These are phyloP conservation scores for Graphium colonna DNA, from an alignment of 2,888 invertebrate genomes.

Conservation along the genomic window DNA sequence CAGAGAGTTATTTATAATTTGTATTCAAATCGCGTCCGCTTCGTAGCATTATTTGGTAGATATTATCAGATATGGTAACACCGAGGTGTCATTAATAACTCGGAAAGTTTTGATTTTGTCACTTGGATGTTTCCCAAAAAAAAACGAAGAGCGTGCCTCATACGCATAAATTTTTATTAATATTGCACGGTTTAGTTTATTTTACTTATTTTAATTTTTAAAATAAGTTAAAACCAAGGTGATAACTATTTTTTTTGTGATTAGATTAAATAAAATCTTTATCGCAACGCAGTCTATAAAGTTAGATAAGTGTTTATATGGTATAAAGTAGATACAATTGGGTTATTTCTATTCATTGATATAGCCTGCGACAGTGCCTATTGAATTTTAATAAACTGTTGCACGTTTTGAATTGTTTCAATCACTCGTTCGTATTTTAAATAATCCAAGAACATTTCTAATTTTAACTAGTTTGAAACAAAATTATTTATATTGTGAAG, in stretches of 20 bases:
- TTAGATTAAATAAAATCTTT: slow-evolving; percentile 6
- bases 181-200: no score
- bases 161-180: background rate
- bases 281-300: background rate
- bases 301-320: slow-evolving; percentile 22
- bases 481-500: background rate
- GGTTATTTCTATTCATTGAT: slow-evolving; percentile 36
- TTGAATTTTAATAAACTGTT: slow-evolving; percentile 30
- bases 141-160: background rate
- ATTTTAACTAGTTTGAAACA: no score
- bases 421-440: background rate
- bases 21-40: slow-evolving; percentile 9
- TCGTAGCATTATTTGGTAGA: background rate
- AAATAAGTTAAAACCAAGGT: no score
- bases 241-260: background rate
- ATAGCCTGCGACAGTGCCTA: slow-evolving; percentile 25
- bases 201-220: no score
- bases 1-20: slow-evolving; percentile 9
- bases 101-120: background rate
- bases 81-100: slow-evolving; percentile 11
- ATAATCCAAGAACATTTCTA: no score
- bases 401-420: background rate
- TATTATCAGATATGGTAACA: slow-evolving; percentile 2
- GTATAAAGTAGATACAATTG: slow-evolving; percentile 27
- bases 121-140: slow-evolving; percentile 3